These are phyloP conservation scores for Distichodus sexfasciatus DNA, from an alignment of 2,797 vertebrate species.

Conservation along the genomic window DNA sequence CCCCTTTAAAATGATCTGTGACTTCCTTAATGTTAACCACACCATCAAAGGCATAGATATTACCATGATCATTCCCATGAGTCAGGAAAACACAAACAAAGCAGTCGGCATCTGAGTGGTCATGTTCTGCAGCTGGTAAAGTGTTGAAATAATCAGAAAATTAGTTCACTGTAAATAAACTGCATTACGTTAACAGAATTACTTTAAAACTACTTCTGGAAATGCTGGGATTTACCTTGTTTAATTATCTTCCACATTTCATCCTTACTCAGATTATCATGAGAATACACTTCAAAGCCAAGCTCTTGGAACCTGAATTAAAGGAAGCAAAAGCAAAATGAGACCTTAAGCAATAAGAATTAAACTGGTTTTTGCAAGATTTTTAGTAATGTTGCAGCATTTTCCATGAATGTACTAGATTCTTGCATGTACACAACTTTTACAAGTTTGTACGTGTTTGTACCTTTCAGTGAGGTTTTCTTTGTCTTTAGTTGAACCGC, in stretches of 20 bases:
- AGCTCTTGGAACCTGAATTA: slow-evolving; percentile 72
- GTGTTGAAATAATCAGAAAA: too few species aligned
- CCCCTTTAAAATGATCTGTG: slow-evolving; percentile 84
- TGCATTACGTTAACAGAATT: too few species aligned
- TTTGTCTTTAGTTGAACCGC: slow-evolving; percentile 73
- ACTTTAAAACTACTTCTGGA: too few species aligned
- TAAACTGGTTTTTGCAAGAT: too few species aligned
- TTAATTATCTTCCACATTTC: slow-evolving; percentile 81
- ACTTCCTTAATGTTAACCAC: slow-evolving; percentile 80
- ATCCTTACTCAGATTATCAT: slow-evolving; percentile 73
- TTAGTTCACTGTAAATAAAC: too few species aligned
- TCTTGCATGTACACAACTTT: too few species aligned
- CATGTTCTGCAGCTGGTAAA: slow-evolving; percentile 75
- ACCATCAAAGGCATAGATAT: slow-evolving; percentile 77
- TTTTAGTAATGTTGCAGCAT: too few species aligned
- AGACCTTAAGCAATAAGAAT: too few species aligned
- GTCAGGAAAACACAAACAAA: slow-evolving; percentile 91
- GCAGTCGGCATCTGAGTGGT: slow-evolving; percentile 86
- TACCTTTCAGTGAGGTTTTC: slow-evolving; percentile 79
- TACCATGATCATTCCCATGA: slow-evolving; percentile 84
- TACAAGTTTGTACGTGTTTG: neutral
- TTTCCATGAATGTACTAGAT: too few species aligned
- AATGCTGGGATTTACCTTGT: neutral
- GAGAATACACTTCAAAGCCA: slow-evolving; percentile 83
- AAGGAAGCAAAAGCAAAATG: neutral